A percentile compares a stretch with the other conserved stretches of the same genome.
These are phyloP conservation scores for Tribolium castaneum DNA, from an alignment of 1,140 invertebrate species.

Conservation along the genomic window DNA sequence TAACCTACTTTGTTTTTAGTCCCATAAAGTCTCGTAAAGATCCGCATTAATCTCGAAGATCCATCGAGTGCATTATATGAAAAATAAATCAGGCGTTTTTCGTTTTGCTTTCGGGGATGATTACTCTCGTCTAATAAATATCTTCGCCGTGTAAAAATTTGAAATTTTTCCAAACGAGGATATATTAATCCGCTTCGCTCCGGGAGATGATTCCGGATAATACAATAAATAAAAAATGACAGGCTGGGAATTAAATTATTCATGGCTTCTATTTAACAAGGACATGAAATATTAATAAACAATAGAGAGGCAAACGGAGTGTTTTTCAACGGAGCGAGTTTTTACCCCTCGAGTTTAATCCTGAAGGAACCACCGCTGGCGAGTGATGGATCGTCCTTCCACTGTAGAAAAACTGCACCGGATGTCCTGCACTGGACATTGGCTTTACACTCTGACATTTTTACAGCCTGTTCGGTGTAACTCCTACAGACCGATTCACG, in stretches of 20 bases:
- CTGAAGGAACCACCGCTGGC: constrained; percentile 1
- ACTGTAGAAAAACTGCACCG: constrained; percentile 7
- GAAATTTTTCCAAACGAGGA: constrained; percentile 19
- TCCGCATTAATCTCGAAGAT: constrained; percentile 23
- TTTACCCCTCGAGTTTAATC: constrained; percentile 23
- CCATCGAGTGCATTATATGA: constrained; percentile 8
- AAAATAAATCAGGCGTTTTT: constrained; percentile 25
- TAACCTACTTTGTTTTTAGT: constrained; percentile 20
- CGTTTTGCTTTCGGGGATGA: neutral
- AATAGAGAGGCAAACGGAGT: neutral
- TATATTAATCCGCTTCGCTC: constrained; percentile 7
- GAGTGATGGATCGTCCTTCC: constrained; percentile 16
- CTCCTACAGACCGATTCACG: constrained; percentile 11
- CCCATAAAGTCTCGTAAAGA: constrained; percentile 12
- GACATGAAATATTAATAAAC: constrained; percentile 28
- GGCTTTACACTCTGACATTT: constrained; percentile 26
- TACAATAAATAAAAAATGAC: constrained; percentile 27
- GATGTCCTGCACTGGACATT: constrained; percentile 28
- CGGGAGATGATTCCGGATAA: constrained; percentile 12
- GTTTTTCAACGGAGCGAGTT: constrained; percentile 1
- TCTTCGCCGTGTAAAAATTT: constrained; percentile 14
- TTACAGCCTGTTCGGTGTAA: constrained; percentile 22
- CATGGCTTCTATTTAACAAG: constrained; percentile 17
- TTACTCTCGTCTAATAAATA: neutral
- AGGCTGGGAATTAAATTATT: neutral